Evolutionary conservation across 1,140 invertebrate genomes (phyloP).

Genomic region (Vanessa tameamea): DNA sequence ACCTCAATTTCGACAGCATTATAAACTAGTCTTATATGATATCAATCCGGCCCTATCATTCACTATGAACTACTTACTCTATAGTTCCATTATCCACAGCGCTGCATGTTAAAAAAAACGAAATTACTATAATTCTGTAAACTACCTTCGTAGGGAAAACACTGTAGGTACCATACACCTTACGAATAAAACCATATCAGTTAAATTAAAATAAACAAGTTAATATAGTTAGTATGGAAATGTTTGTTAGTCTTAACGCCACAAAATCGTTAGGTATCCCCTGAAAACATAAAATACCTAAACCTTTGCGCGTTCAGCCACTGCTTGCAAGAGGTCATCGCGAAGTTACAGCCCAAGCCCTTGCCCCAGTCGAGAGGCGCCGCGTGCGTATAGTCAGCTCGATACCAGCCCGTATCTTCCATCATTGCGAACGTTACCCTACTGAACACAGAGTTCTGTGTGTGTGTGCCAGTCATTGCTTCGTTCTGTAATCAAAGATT

Average conservation of each 20-base stretch:
- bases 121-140: neutral
- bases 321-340: conserved; percentile 95
- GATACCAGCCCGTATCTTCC: conserved; percentile 99
- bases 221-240: no score
- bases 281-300: conserved; percentile 50
- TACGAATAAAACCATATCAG: no score
- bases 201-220: no score
- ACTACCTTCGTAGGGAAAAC: no score
- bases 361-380: conserved; percentile 94
- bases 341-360: conserved; percentile 96
- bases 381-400: conserved; percentile 94
- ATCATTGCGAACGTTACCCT: conserved; percentile 97
- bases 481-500: conserved; percentile 89
- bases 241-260: no score
- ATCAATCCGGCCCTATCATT: no score
- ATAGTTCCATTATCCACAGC: conserved; percentile 33
- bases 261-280: neutral
- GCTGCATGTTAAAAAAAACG: conserved; percentile 41
- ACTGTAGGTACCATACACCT: no score
- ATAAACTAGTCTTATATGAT: no score
- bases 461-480: conserved; percentile 99
- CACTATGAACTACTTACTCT: conserved; percentile 34
- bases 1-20: neutral
- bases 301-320: conserved; percentile 90
- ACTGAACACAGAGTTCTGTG: conserved; percentile 98